These are phyloP conservation scores for Euwallacea similis DNA, from an alignment of 1,140 invertebrate species.

Conservation along the genomic window DNA sequence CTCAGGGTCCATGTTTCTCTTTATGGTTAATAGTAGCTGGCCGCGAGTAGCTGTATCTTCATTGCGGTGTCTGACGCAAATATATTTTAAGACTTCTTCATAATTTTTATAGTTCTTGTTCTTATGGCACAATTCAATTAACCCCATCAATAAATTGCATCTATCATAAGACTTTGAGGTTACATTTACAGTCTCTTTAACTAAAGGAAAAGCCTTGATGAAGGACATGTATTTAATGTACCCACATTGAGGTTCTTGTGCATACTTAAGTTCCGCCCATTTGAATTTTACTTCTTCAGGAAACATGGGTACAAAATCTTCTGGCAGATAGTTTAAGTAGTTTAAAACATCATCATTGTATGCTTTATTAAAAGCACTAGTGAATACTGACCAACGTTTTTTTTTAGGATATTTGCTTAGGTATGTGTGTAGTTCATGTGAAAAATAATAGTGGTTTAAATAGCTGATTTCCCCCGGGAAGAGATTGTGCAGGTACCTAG, in stretches of 20 bases:
- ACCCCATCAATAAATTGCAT: background rate
- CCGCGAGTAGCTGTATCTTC: background rate
- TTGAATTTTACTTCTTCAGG: conserved; percentile 5
- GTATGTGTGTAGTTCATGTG: background rate
- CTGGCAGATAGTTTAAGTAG: background rate
- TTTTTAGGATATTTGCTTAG: conserved; percentile 16
- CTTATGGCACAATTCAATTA: conserved; percentile 11
- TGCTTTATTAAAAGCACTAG: conserved; percentile 1
- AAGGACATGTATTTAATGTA: background rate
- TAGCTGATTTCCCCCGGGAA: conserved; percentile 7
- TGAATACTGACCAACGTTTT: conserved; percentile 15
- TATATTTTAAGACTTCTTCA: conserved; percentile 29
- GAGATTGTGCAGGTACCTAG: conserved; percentile 10
- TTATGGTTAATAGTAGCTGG: background rate
- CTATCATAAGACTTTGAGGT: conserved; percentile 3
- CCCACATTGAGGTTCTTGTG: background rate
- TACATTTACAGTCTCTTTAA: conserved; percentile 25
- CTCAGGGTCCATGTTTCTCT: conserved; percentile 7
- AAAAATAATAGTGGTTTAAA: background rate
- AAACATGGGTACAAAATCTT: conserved; percentile 6
- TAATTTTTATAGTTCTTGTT: conserved; percentile 24
- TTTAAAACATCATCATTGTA: conserved; percentile 20
- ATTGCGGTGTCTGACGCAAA: conserved; percentile 25
- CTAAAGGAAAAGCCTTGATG: conserved; percentile 7
- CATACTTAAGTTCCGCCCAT: conserved; percentile 18